A percentile compares a stretch with the other conserved stretches of the same genome.
Conservation (phyloP, 30 jellyfish, hydroid and myxozoan genomes). For the Euphysa ruthae region DNA sequence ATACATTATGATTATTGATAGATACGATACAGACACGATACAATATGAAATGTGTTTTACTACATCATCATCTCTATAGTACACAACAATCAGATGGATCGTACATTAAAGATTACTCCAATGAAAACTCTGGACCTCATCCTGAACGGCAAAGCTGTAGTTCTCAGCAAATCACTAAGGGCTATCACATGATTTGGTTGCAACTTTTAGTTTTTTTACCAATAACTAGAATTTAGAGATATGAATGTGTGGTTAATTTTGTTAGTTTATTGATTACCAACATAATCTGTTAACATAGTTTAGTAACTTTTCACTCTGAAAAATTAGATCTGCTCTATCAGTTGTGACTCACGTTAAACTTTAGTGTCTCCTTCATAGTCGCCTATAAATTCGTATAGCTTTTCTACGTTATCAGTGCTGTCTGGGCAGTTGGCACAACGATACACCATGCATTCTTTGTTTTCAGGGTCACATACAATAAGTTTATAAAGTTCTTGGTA, state of each 20-base stretch:
- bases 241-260: conserved; percentile 49
- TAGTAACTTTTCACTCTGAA: background rate
- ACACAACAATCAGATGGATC: conserved; percentile 52
- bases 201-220: conserved; percentile 35
- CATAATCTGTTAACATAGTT: conserved; percentile 27
- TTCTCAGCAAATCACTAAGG: conserved; percentile 63
- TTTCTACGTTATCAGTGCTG: background rate
- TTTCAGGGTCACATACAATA: conserved; percentile 33
- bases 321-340: conserved; percentile 45
- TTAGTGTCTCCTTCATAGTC: conserved; percentile 33
- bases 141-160: conserved; percentile 49
- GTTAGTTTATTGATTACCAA: conserved; percentile 20
- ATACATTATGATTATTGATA: conserved; percentile 37
- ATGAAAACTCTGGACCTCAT: conserved; percentile 52
- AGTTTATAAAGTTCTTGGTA: conserved; percentile 14
- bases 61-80: conserved; percentile 10
- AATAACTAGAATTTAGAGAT: conserved; percentile 41
- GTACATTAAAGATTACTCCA: conserved; percentile 54
- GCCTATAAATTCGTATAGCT: conserved; percentile 14
- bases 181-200: conserved; percentile 18
- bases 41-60: conserved; percentile 32
- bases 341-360: conserved; percentile 58
- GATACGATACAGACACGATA: conserved; percentile 38
- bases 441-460: conserved; percentile 54
- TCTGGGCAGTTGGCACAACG: conserved; percentile 58